phyloP scores from a whole-genome alignment of 2,888 invertebrate species.

The Taphrorychus bicolor region DNA sequence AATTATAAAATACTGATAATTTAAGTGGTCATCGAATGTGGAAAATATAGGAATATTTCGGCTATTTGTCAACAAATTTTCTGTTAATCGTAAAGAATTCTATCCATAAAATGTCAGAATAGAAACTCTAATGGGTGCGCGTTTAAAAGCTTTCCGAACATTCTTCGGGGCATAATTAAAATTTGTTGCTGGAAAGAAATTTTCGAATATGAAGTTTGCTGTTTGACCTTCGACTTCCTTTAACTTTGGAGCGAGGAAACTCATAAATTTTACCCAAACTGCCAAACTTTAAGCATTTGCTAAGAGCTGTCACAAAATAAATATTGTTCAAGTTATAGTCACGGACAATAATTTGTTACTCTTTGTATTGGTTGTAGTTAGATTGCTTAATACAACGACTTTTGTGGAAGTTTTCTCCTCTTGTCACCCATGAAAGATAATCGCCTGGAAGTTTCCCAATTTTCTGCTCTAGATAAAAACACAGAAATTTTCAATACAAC shows the following conservation, averaged over 20 bases:
- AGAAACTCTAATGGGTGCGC: no score
- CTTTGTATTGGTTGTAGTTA: slow-evolving; percentile 5
- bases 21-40: no score
- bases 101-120: no score
- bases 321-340: slow-evolving; percentile 20
- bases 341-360: slow-evolving; percentile 25
- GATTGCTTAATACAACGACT: slow-evolving; percentile 8
- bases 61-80: no score
- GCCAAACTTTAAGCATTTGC: slow-evolving; percentile 33
- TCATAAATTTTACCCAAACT: slow-evolving; percentile 24
- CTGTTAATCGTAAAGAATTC: no score
- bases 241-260: slow-evolving; percentile 15
- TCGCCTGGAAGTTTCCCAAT: neutral
- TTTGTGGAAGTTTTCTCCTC: slow-evolving; percentile 1
- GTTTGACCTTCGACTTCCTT: slow-evolving; percentile 2
- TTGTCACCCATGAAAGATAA: neutral
- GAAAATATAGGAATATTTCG: no score
- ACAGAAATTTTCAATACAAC: neutral
- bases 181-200: neutral
- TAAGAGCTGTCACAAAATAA: slow-evolving; percentile 32
- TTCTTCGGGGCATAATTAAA: neutral
- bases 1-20: no score
- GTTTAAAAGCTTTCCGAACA: neutral
- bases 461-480: neutral
- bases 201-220: slow-evolving; percentile 1